Evolutionary conservation across 2,888 invertebrate genomes (phyloP), one percentile per base, ranked within the genome.

Genomic region (Altica lythri): DNA sequence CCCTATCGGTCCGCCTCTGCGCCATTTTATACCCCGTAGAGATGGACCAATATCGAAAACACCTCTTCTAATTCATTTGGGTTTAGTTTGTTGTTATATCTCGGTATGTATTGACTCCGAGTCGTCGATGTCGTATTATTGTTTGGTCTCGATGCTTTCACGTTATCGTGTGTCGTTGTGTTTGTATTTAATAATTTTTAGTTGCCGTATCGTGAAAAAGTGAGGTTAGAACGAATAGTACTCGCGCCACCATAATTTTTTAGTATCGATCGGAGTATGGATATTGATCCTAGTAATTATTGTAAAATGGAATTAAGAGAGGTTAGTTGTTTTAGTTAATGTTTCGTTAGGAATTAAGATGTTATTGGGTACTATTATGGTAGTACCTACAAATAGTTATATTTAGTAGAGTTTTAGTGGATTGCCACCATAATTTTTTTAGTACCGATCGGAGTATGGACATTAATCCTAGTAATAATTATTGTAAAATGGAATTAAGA

Each of bases 241-340:
- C n/a, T n/a, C n/a, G 16, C 13, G 40, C 44, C 30, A 27, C 38
- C 38, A 6, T 16, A n/a, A 52, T n/a, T n/a, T n/a, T n/a, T n/a
- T n/a, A n/a, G n/a, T n/a, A n/a, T n/a, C n/a, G n/a, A n/a, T n/a
- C n/a, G n/a, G n/a, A n/a, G n/a, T n/a, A 12, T 2, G 13, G 12
- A 12, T 3, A 34, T 34, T 13, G 34, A n/a, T n/a, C n/a, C n/a
- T n/a, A n/a, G n/a, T n/a, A n/a, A n/a, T n/a, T n/a, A n/a, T n/a
- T n/a, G 46, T 29, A 68, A 66, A 50, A 56, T 61, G 57, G 69
- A 71, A 32, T 53, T 68, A 38, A 53, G 58, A 59, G 67, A 69
- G 70, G 71, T 71, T 62, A 63, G 69, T 69, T n/a, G n/a, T n/a
- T n/a, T n/a, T n/a, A n/a, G n/a, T n/a, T n/a, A n/a, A n/a, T n/a